Evolutionary conservation across 2,113 vertebrate species (phyloP).

Genomic region (Dunckerocampus dactyliophorus): DNA sequence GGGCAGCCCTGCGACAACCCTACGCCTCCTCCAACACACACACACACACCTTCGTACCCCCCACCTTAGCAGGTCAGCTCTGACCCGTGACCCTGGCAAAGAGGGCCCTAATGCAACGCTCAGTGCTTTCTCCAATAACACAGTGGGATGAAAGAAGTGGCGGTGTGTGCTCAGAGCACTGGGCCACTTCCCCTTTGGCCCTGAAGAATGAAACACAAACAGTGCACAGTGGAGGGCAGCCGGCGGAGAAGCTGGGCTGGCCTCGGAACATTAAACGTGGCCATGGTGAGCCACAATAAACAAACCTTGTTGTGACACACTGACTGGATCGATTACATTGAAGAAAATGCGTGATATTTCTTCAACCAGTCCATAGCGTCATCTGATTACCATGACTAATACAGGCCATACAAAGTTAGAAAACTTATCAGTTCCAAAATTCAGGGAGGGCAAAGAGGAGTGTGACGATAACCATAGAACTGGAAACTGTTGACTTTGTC

Average conservation of each 20-base stretch:
- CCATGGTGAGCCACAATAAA: conserved; percentile 17
- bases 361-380: no score
- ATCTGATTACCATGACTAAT: no score
- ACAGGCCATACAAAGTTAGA: no score
- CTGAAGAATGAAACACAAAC: conserved; percentile 42
- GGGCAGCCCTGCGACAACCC: conserved; percentile 42
- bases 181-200: conserved; percentile 54
- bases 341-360: no score
- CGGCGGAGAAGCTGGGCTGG: conserved; percentile 24
- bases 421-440: no score
- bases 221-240: conserved; percentile 21
- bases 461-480: no score
- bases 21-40: no score
- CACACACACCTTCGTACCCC: no score
- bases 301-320: conserved; percentile 36
- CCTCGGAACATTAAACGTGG: conserved; percentile 35
- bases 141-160: conserved; percentile 59
- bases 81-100: conserved; percentile 59
- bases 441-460: no score
- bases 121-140: conserved; percentile 58
- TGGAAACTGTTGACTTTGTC: no score
- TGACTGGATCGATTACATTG: conserved; percentile 37
- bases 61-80: conserved; percentile 48
- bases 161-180: conserved; percentile 29
- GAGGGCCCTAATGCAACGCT: conserved; percentile 46